Conservation (phyloP, 2,113 vertebrate species). For the Podocnemis expansa region DNA sequence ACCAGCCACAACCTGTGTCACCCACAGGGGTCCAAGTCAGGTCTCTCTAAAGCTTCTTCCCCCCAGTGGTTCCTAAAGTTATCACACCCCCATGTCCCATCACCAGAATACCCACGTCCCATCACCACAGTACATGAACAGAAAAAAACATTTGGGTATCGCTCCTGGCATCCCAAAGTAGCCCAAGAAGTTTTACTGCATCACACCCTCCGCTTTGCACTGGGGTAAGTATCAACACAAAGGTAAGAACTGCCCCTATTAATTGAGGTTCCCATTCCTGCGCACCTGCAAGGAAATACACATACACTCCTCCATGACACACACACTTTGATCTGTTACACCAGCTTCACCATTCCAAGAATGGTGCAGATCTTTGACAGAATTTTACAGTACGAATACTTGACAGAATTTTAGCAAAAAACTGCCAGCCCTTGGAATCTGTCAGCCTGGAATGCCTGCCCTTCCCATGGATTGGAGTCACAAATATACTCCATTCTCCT, state of each 20-base stretch:
- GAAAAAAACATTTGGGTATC: too few relatives aligned
- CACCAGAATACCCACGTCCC: too few relatives aligned
- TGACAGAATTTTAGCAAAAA: background rate
- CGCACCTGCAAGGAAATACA: background rate
- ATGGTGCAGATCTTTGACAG: background rate
- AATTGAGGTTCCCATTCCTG: background rate
- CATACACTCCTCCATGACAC: background rate
- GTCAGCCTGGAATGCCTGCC: background rate
- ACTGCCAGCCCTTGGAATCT: background rate
- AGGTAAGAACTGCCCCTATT: background rate
- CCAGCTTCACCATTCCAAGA: background rate
- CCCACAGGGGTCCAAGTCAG: too few relatives aligned
- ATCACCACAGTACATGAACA: too few relatives aligned
- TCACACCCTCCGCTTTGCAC: too few relatives aligned
- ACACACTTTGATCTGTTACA: slow-evolving; percentile 16
- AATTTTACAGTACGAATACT: background rate
- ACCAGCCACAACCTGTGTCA: too few relatives aligned
- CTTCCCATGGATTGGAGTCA: background rate
- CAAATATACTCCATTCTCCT: background rate
- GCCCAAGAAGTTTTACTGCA: too few relatives aligned
- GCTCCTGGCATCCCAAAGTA: too few relatives aligned
- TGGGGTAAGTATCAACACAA: background rate
- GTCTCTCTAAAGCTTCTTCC: too few relatives aligned
- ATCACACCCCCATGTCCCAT: too few relatives aligned
- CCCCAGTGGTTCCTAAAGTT: too few relatives aligned